A percentile compares a stretch with the other conserved stretches of the same genome.
phyloP scores from a whole-genome alignment of 2,113 vertebrate species.

The Spea multiplicata region DNA sequence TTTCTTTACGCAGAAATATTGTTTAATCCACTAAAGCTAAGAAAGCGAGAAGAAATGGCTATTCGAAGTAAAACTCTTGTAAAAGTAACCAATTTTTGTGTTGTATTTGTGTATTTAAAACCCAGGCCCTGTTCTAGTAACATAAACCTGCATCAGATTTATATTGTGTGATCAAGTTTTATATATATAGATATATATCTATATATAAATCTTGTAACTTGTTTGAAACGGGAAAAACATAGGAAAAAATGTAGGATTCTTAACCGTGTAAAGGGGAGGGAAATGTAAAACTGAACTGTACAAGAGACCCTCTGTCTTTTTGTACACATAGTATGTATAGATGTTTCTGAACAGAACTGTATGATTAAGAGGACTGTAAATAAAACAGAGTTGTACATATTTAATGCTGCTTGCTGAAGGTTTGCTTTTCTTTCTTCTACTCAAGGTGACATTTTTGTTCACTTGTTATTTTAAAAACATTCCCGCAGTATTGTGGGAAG shows the following conservation, averaged over 20 bases:
- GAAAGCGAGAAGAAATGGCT: too few species aligned
- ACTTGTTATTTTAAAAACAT: slow-evolving; percentile 67
- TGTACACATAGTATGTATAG: slow-evolving; percentile 69
- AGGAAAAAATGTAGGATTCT: background rate
- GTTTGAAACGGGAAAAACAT: background rate
- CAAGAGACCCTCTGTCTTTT: slow-evolving; percentile 46
- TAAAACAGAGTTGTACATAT: slow-evolving; percentile 83
- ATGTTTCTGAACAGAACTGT: slow-evolving; percentile 64
- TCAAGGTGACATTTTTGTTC: slow-evolving; percentile 66
- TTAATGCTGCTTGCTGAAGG: slow-evolving; percentile 74
- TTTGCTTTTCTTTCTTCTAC: slow-evolving; percentile 63
- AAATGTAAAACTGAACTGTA: slow-evolving; percentile 51
- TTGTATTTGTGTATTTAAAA: background rate
- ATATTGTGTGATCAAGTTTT: background rate
- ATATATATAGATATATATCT: background rate
- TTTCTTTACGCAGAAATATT: too few species aligned
- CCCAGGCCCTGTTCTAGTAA: background rate
- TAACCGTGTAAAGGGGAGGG: background rate
- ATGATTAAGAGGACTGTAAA: slow-evolving; percentile 72
- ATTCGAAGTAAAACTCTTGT: background rate
- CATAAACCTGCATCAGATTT: background rate
- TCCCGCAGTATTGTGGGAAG: slow-evolving; percentile 74
- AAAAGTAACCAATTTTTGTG: background rate
- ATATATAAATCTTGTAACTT: background rate
- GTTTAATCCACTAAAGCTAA: too few species aligned